A percentile compares a stretch with the other conserved stretches of the same genome.
These are phyloP conservation scores for Lathronympha strigana DNA, from an alignment of 2,888 invertebrate genomes.

Conservation along the genomic window DNA sequence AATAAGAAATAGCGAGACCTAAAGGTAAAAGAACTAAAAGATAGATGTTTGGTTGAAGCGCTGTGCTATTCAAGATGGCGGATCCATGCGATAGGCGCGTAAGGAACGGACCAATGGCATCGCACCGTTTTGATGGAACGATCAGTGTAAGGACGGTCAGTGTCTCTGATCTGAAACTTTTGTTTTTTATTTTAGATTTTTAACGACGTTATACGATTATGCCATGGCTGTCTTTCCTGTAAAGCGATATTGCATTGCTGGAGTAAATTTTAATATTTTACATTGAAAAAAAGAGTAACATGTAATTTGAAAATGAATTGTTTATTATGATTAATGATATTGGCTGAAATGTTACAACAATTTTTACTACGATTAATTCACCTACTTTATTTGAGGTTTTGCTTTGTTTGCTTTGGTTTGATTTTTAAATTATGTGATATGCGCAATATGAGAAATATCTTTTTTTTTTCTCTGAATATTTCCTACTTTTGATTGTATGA, in stretches of 20 bases:
- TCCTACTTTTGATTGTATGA: no score
- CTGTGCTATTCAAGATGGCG: constrained; percentile 42
- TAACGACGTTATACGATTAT: constrained; percentile 6
- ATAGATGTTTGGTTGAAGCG: constrained; percentile 44
- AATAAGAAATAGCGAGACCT: background rate
- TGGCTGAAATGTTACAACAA: no score
- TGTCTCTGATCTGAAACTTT: constrained; percentile 51
- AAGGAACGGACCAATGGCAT: constrained; percentile 54
- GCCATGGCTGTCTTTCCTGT: background rate
- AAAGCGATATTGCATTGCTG: background rate
- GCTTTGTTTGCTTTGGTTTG: no score
- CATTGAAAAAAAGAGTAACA: background rate
- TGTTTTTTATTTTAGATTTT: constrained; percentile 24
- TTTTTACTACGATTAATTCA: no score
- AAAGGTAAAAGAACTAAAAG: background rate
- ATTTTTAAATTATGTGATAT: no score
- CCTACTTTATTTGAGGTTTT: no score
- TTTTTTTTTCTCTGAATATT: no score
- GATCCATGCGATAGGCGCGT: constrained; percentile 46
- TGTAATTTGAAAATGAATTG: no score
- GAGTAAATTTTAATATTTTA: background rate
- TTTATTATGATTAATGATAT: no score
- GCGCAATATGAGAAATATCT: no score
- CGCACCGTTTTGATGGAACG: constrained; percentile 46
- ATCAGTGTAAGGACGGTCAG: constrained; percentile 46